These are phyloP conservation scores for Melospiza melodia DNA, from an alignment of 2,113 vertebrate genomes.

Conservation along the genomic window DNA sequence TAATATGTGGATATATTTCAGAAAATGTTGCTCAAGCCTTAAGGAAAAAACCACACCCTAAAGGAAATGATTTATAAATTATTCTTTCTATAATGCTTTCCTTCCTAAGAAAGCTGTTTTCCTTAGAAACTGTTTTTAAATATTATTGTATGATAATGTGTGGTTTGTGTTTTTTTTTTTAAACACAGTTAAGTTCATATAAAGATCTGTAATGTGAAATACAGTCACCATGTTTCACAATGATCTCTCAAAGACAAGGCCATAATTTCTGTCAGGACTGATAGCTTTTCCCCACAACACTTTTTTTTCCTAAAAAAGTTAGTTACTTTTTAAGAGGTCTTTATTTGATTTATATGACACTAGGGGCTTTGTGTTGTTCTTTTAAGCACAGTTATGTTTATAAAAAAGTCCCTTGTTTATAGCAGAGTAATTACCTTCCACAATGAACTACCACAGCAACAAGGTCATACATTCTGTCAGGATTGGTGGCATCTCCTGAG, in stretches of 20 bases:
- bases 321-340: not conserved
- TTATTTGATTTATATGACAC: not conserved
- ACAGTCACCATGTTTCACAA: not conserved
- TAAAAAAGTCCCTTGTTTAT: not conserved
- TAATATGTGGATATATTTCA: not conserved
- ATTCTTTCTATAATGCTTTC: not conserved
- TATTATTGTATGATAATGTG: not conserved
- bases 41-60: not conserved
- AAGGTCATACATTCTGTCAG: slow-evolving; percentile 87
- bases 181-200: not conserved
- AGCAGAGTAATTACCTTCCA: slow-evolving; percentile 77
- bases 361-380: not conserved
- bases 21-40: not conserved
- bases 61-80: not conserved
- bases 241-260: not conserved
- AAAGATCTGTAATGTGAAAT: not conserved
- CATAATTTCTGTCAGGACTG: not conserved
- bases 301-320: not conserved
- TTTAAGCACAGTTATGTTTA: not conserved
- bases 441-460: slow-evolving; percentile 87
- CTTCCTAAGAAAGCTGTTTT: not conserved
- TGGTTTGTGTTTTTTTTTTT: not conserved
- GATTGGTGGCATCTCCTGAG: slow-evolving; percentile 85
- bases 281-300: not conserved
- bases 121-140: not conserved